Conservation (phyloP, 2,888 invertebrate species). For the Eretmocerus hayati region DNA sequence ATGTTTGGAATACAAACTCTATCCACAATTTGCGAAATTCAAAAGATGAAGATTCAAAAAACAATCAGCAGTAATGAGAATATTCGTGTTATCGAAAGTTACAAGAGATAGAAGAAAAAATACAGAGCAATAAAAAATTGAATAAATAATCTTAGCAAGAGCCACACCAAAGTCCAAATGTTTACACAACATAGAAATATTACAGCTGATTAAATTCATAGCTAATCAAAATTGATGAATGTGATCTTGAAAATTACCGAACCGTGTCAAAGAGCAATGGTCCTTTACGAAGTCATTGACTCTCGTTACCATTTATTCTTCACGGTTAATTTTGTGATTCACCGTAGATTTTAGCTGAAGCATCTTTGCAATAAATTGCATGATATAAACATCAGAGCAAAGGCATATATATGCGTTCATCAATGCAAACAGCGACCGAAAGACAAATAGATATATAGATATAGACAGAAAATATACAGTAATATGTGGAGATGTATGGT, state of each 20-base stretch:
- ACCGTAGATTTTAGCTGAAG: conserved; percentile 5
- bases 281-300: too few relatives aligned
- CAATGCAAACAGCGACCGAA: conserved; percentile 25
- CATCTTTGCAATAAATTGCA: conserved; percentile 7
- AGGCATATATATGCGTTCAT: conserved; percentile 27
- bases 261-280: too few relatives aligned
- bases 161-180: conserved; percentile 24
- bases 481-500: conserved; percentile 20
- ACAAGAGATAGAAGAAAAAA: conserved; percentile 17
- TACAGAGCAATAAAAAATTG: conserved; percentile 25
- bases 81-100: conserved; percentile 20
- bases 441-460: conserved; percentile 27
- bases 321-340: conserved; percentile 25
- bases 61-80: conserved; percentile 17
- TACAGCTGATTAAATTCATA: neutral
- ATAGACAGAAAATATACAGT: conserved; percentile 21
- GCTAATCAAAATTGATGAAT: neutral
- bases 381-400: conserved; percentile 19
- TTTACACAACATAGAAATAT: conserved; percentile 10
- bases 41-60: conserved; percentile 23
- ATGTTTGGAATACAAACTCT: conserved; percentile 14
- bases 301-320: conserved; percentile 29
- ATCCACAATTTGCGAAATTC: conserved; percentile 14
- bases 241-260: conserved; percentile 18
- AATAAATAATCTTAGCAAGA: conserved; percentile 23